A percentile compares a stretch with the other conserved stretches of the same genome.
These are phyloP conservation scores for Iguana delicatissima DNA, from an alignment of 2,797 vertebrate genomes.

Conservation along the genomic window DNA sequence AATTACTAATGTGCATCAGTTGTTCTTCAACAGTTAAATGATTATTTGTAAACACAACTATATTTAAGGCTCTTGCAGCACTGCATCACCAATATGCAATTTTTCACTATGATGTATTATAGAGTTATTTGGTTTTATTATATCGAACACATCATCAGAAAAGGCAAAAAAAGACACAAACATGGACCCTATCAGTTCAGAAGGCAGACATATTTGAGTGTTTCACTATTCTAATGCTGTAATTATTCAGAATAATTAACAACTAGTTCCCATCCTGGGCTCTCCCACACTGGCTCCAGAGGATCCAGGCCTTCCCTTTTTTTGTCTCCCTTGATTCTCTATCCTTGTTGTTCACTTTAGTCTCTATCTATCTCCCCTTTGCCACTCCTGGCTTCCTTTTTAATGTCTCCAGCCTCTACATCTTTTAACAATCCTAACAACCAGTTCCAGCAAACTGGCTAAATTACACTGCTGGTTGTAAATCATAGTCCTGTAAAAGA, in stretches of 20 bases:
- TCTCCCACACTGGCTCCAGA: no score
- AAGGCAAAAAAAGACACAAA: background rate
- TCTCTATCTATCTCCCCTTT: no score
- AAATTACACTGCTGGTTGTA: no score
- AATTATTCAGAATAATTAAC: no score
- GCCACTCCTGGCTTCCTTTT: no score
- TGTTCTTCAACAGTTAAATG: slow-evolving; percentile 47
- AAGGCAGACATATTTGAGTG: background rate
- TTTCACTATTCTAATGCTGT: background rate
- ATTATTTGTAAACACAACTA: slow-evolving; percentile 46
- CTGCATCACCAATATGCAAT: background rate
- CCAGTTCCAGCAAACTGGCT: no score
- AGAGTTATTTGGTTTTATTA: background rate
- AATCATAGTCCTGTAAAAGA: background rate
- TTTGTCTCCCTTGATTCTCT: no score
- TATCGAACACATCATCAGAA: background rate
- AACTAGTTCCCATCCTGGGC: no score
- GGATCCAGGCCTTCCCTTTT: no score
- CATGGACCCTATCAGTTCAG: background rate
- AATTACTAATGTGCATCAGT: slow-evolving; percentile 40
- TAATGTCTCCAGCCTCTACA: no score
- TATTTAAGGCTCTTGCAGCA: background rate
- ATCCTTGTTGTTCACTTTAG: no score
- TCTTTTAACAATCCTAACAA: no score
- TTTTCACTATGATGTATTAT: slow-evolving; percentile 7